Conservation (phyloP, 2,113 vertebrate genomes). For the Pachypanchax playfairii region DNA sequence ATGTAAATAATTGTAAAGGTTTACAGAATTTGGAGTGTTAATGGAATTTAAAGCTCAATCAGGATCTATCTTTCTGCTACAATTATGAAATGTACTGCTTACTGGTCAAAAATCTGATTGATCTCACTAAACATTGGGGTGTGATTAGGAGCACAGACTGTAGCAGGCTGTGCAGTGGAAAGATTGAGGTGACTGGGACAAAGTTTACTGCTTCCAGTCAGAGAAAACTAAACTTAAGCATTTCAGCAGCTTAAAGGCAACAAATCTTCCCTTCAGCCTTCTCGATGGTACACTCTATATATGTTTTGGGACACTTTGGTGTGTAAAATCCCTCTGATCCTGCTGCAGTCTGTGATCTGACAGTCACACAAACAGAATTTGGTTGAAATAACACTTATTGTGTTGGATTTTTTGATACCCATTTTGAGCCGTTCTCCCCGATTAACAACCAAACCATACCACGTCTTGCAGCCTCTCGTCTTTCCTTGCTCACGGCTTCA, state of each 20-base stretch:
- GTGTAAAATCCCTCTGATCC: conserved; percentile 17
- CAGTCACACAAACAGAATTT: conserved; percentile 7
- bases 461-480: not conserved
- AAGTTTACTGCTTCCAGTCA: not conserved
- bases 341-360: conserved; percentile 4
- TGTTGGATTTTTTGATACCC: conserved; percentile 21
- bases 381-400: conserved; percentile 7
- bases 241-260: conserved; percentile 10
- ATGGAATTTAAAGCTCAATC: too few species aligned
- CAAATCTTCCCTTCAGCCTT: not conserved
- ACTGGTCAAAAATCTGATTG: too few species aligned
- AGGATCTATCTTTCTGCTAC: too few species aligned
- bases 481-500: conserved; percentile 25
- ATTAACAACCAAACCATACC: conserved; percentile 15
- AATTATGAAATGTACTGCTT: too few species aligned
- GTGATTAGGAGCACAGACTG: too few species aligned
- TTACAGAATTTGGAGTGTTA: too few species aligned
- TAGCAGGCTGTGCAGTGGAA: too few species aligned
- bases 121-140: too few species aligned
- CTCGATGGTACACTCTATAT: not conserved
- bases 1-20: too few species aligned
- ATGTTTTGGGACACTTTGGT: not conserved
- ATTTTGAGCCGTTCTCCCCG: conserved; percentile 7
- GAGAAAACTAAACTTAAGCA: conserved; percentile 20
- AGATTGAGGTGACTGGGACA: not conserved